Conservation (phyloP, 2,113 vertebrate species). For the Hiodon tergisus region DNA sequence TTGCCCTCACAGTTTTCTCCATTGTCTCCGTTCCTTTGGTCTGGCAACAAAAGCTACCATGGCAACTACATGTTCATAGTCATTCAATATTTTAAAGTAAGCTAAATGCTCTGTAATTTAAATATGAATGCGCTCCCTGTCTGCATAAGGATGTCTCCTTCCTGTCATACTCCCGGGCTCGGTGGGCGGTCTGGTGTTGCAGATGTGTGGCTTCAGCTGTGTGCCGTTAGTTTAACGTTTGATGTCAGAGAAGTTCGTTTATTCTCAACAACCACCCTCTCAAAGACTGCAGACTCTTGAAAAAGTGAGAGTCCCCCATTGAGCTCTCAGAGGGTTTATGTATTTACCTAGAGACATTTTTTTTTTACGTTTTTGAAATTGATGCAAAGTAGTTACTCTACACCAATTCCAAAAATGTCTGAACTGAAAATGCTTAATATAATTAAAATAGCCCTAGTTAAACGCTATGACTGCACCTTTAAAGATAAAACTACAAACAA, state of each 20-base stretch:
- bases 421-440: neutral
- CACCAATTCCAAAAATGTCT: too few relatives aligned
- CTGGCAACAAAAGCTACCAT: too few relatives aligned
- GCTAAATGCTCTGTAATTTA: neutral
- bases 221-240: neutral
- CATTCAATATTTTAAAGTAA: neutral
- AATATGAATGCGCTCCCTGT: too few relatives aligned
- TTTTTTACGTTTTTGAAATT: conserved; percentile 1
- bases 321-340: neutral
- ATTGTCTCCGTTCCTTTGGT: neutral
- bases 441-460: neutral
- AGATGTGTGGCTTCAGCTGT: neutral
- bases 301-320: neutral
- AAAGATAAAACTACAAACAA: neutral
- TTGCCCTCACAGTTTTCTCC: too few relatives aligned
- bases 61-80: neutral
- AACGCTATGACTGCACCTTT: neutral
- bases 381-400: too few relatives aligned
- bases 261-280: conserved; percentile 9
- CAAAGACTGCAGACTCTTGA: neutral
- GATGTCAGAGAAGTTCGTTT: conserved; percentile 3
- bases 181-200: neutral
- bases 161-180: neutral
- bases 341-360: neutral
- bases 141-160: neutral